Evolutionary conservation across 2,797 vertebrate genomes (phyloP).

Genomic region (Gadopsis marmoratus): DNA sequence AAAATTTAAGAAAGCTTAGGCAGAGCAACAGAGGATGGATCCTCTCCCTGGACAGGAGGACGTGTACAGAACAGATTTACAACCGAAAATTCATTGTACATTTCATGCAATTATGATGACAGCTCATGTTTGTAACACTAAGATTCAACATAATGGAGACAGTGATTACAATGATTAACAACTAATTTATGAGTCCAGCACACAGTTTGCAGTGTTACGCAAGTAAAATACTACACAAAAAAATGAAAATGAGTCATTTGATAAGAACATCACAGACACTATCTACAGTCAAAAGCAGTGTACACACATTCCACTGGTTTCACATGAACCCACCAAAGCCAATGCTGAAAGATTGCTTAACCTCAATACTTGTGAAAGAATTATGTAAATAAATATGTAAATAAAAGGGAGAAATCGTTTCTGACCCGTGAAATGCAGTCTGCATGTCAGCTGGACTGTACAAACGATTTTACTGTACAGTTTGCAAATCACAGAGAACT

Average conservation of each 20-base stretch:
- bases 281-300: slow-evolving; percentile 28
- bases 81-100: no score
- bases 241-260: slow-evolving; percentile 26
- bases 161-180: slow-evolving; percentile 3
- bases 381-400: slow-evolving; percentile 20
- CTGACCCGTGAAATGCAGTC: slow-evolving; percentile 3
- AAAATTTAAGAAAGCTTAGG: no score
- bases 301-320: slow-evolving; percentile 24
- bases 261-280: slow-evolving; percentile 8
- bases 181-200: not conserved
- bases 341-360: slow-evolving; percentile 19
- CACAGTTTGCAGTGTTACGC: not conserved
- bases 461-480: not conserved
- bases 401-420: slow-evolving; percentile 1
- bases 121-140: slow-evolving; percentile 12
- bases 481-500: slow-evolving; percentile 12
- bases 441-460: not conserved
- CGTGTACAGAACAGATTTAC: no score
- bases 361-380: not conserved
- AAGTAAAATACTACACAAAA: slow-evolving; percentile 11
- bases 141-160: not conserved
- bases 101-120: no score
- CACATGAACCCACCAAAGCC: slow-evolving; percentile 19
- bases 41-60: no score
- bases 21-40: no score